A percentile compares a stretch with the other conserved stretches of the same genome.
These are phyloP conservation scores for Parambassis ranga DNA, from an alignment of 2,797 vertebrate species.

Conservation along the genomic window DNA sequence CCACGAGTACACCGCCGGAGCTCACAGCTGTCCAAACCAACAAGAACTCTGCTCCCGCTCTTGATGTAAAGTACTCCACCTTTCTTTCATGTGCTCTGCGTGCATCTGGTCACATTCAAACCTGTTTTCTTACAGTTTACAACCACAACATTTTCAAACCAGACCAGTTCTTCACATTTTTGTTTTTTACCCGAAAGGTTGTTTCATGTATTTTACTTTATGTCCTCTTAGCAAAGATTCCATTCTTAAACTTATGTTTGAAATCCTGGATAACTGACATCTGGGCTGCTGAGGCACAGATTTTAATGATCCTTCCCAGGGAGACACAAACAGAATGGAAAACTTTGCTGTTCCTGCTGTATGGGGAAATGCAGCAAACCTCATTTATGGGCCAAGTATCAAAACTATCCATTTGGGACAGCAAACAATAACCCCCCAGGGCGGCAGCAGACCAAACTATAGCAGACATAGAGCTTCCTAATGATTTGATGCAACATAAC, in stretches of 20 bases:
- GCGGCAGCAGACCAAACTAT: constrained; percentile 1
- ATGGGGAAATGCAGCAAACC: constrained; percentile 9
- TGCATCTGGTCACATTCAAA: too few relatives aligned
- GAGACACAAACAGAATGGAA: constrained; percentile 5
- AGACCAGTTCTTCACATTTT: too few relatives aligned
- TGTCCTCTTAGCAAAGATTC: neutral
- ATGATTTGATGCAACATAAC: constrained; percentile 13
- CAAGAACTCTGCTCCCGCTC: neutral
- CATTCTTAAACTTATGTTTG: neutral
- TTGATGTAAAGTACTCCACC: neutral
- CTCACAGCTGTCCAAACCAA: neutral
- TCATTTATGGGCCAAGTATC: neutral
- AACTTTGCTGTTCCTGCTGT: neutral
- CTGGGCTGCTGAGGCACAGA: too few relatives aligned
- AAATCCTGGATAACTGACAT: constrained; percentile 26
- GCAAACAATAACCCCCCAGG: neutral
- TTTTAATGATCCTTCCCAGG: constrained; percentile 17
- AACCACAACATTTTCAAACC: too few relatives aligned
- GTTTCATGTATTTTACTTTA: too few relatives aligned
- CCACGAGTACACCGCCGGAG: neutral
- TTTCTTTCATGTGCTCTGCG: neutral
- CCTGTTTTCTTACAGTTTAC: neutral
- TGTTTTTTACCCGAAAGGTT: too few relatives aligned
- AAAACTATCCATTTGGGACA: neutral
- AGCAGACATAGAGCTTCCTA: neutral